Percentiles rank a stretch among this genome's conserved stretches.
Evolutionary conservation across 2,888 invertebrate species (phyloP).

Genomic region (Operophtera brumata): DNA sequence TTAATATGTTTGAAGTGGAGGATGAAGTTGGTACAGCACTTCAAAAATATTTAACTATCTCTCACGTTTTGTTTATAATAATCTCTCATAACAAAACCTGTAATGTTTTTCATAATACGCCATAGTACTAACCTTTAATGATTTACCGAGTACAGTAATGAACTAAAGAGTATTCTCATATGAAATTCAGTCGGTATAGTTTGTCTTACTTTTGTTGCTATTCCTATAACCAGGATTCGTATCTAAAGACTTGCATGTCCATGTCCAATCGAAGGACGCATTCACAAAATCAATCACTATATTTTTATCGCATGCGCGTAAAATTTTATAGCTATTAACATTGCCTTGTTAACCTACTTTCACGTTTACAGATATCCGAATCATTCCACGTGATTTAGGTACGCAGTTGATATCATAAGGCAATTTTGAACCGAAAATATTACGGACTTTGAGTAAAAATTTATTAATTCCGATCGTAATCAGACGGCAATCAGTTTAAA

Average conservation of each 20-base stretch:
- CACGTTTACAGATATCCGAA: slow-evolving; percentile 28
- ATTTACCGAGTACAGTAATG: too few species aligned
- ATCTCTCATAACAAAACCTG: too few species aligned
- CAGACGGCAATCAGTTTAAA: slow-evolving; percentile 65
- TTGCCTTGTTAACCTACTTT: slow-evolving; percentile 35
- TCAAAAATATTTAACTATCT: too few species aligned
- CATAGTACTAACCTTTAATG: too few species aligned
- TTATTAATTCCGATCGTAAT: slow-evolving; percentile 60
- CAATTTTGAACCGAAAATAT: slow-evolving; percentile 28
- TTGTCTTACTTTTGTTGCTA: slow-evolving; percentile 10
- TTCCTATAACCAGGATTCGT: slow-evolving; percentile 6
- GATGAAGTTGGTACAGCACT: too few species aligned
- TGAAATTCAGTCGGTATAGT: slow-evolving; percentile 16
- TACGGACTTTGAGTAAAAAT: slow-evolving; percentile 45
- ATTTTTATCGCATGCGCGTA: slow-evolving; percentile 34
- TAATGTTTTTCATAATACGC: too few species aligned
- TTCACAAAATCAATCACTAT: slow-evolving; percentile 35
- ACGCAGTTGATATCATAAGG: slow-evolving; percentile 26
- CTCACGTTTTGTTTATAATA: too few species aligned
- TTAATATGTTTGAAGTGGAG: too few species aligned
- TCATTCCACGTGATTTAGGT: slow-evolving; percentile 21
- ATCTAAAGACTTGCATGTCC: slow-evolving; percentile 24
- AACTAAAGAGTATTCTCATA: background rate
- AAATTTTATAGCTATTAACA: slow-evolving; percentile 34
- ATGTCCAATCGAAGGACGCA: slow-evolving; percentile 27